Conservation (phyloP, 2,113 vertebrate genomes). For the Probosciger aterrimus region DNA sequence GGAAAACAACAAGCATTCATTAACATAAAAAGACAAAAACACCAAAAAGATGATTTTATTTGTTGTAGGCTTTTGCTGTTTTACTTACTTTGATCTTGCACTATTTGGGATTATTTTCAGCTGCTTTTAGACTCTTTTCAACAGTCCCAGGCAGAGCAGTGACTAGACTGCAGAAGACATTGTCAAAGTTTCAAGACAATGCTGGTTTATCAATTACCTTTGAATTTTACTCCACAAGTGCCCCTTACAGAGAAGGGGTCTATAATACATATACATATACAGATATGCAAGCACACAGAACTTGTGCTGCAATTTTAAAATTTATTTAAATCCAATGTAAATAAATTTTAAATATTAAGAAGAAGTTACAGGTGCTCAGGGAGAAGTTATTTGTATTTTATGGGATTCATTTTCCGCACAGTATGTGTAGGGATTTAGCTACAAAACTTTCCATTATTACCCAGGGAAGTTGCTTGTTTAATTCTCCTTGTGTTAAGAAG, state of each 20-base stretch:
- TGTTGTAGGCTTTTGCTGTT: not conserved
- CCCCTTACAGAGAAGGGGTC: not conserved
- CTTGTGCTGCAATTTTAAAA: not conserved
- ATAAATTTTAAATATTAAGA: constrained; percentile 64
- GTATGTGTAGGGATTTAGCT: constrained; percentile 46
- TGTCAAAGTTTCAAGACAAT: not conserved
- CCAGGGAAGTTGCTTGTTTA: constrained; percentile 36
- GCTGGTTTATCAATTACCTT: not conserved
- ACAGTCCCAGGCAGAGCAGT: not conserved
- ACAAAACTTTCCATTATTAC: constrained; percentile 45
- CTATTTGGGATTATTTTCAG: not conserved
- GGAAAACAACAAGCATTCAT: not conserved
- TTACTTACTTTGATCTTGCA: not conserved
- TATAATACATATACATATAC: rapidly evolving
- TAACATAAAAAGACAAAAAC: not conserved
- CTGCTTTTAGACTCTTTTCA: not conserved
- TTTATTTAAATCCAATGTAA: constrained; percentile 44
- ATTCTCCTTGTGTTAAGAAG: constrained; percentile 34
- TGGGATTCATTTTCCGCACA: constrained; percentile 57
- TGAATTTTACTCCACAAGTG: not conserved
- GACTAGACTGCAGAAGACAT: not conserved
- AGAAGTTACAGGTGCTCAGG: constrained; percentile 55
- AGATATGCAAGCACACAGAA: not conserved
- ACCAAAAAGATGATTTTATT: not conserved
- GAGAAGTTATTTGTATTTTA: constrained; percentile 63